phyloP scores from a whole-genome alignment of 2,113 vertebrate species.

The Fregetta grallaria region DNA sequence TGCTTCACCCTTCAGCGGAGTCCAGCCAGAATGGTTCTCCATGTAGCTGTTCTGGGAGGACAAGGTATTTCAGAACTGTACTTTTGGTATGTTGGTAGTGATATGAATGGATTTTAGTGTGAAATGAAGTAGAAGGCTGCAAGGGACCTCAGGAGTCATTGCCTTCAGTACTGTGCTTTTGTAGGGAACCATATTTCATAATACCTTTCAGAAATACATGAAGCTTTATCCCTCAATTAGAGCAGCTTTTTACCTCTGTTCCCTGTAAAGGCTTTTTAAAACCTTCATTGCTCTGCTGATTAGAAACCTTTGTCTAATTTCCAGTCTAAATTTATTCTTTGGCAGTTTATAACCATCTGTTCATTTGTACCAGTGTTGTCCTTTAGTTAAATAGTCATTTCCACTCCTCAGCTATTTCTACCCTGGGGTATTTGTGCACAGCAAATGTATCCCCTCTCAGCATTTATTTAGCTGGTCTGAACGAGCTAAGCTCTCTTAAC shows the following conservation, averaged over 20 bases:
- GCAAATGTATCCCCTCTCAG: conserved; percentile 9
- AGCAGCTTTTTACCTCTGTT: conserved; percentile 26
- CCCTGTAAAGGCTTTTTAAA: conserved; percentile 23
- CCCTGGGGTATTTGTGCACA: background rate
- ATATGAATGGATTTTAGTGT: background rate
- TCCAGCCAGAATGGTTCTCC: background rate
- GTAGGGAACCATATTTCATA: background rate
- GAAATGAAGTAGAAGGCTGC: background rate
- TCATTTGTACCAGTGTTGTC: conserved; percentile 44
- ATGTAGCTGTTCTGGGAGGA: background rate
- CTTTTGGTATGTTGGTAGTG: background rate
- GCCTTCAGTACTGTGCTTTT: background rate
- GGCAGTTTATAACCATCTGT: conserved; percentile 61
- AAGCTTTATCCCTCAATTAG: conserved; percentile 27
- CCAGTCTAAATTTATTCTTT: conserved; percentile 61
- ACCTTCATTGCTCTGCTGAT: conserved; percentile 43
- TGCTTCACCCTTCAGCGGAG: background rate
- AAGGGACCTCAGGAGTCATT: background rate
- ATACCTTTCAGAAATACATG: background rate
- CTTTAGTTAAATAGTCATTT: conserved; percentile 55
- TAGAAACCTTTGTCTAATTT: conserved; percentile 63
- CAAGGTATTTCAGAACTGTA: background rate
- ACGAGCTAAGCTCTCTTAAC: background rate
- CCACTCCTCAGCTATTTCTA: conserved; percentile 12
- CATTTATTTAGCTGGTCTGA: conserved; percentile 9